These are phyloP conservation scores for Apodemia duryi DNA, from an alignment of 2,888 invertebrate genomes.

Conservation along the genomic window DNA sequence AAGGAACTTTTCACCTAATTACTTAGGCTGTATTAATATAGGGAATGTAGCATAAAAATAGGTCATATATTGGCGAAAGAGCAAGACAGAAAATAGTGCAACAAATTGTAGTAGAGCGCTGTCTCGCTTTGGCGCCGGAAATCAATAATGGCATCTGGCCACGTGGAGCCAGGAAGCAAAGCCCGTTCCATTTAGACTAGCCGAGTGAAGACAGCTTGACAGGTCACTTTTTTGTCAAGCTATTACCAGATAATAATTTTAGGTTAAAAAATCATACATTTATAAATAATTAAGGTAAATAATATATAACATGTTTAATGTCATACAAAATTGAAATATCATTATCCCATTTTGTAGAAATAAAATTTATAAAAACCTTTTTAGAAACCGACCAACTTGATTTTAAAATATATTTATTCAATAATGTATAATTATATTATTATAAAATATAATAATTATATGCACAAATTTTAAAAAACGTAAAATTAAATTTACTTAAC, in stretches of 20 bases:
- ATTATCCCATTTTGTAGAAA: too few relatives aligned
- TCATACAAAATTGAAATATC: not conserved
- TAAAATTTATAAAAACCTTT: too few relatives aligned
- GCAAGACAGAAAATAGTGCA: slow-evolving; percentile 72
- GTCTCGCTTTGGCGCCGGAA: slow-evolving; percentile 72
- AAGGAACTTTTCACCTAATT: slow-evolving; percentile 72
- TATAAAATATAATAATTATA: too few relatives aligned
- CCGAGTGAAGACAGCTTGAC: slow-evolving; percentile 48
- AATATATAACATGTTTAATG: not conserved
- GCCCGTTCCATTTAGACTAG: slow-evolving; percentile 66
- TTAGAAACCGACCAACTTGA: too few relatives aligned
- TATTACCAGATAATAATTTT: slow-evolving; percentile 42
- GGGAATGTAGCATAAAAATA: slow-evolving; percentile 76
- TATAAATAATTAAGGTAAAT: not conserved
- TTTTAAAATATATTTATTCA: too few relatives aligned
- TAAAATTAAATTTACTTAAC: too few relatives aligned
- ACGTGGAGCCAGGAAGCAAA: slow-evolving; percentile 71
- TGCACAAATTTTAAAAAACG: too few relatives aligned
- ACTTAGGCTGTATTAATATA: slow-evolving; percentile 75
- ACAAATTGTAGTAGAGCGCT: slow-evolving; percentile 70
- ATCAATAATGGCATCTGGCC: slow-evolving; percentile 77
- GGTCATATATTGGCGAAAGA: slow-evolving; percentile 77
- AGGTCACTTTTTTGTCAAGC: slow-evolving; percentile 36
- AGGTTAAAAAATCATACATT: not conserved
- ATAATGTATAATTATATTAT: too few relatives aligned